These are phyloP conservation scores for Mungos mungo DNA, from an alignment of 2,113 vertebrate species.

Conservation along the genomic window DNA sequence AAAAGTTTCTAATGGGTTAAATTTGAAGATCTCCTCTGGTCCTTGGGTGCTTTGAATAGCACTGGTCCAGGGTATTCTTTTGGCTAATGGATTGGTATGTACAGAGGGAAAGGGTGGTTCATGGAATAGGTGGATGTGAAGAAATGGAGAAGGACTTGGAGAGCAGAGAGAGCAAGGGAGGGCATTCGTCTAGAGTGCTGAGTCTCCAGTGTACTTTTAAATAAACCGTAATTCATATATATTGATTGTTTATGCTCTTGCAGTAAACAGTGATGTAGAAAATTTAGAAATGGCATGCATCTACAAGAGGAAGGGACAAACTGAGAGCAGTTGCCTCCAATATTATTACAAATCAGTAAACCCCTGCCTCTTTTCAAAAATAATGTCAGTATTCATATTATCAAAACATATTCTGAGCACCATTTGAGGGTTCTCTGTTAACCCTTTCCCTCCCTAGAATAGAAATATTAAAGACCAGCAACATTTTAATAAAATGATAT, in stretches of 20 bases:
- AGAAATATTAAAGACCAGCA: constrained; percentile 32
- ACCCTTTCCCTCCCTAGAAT: background rate
- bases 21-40: background rate
- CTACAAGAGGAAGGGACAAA: background rate
- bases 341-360: background rate
- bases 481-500: constrained; percentile 47
- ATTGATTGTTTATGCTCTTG: background rate
- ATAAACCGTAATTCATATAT: background rate
- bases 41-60: background rate
- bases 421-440: background rate
- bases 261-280: background rate
- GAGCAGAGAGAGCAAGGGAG: background rate
- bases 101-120: background rate
- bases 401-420: background rate
- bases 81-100: background rate
- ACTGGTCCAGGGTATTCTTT: background rate
- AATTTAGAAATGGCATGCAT: background rate
- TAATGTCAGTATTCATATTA: background rate
- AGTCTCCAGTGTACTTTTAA: background rate
- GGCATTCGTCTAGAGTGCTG: background rate
- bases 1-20: background rate
- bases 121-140: background rate
- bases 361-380: background rate
- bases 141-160: background rate
- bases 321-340: background rate